Evolutionary conservation across 2,113 vertebrate species (phyloP).

Genomic region (Etheostoma cragini): DNA sequence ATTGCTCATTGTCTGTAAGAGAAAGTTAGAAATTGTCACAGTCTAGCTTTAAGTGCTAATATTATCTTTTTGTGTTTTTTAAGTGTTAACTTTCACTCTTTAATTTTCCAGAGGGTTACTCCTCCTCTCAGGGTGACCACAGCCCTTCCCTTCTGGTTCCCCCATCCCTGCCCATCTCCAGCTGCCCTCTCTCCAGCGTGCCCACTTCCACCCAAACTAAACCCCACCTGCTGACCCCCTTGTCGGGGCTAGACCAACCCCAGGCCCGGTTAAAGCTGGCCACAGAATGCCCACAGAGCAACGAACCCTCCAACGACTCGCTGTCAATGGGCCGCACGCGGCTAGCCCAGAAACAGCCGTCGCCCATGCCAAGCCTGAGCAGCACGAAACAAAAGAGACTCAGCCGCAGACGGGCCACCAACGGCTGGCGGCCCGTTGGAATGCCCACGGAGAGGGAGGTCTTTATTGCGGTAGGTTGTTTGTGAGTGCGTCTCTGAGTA

Average conservation of each 20-base stretch:
- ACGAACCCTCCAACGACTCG: constrained; percentile 89
- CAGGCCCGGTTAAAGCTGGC: constrained; percentile 82
- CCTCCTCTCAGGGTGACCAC: constrained; percentile 91
- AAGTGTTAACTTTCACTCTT: background rate
- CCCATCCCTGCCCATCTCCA: constrained; percentile 90
- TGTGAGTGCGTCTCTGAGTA: background rate
- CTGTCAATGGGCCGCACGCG: constrained; percentile 85
- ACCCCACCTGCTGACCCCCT: constrained; percentile 89
- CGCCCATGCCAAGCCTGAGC: constrained; percentile 76
- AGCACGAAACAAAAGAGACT: constrained; percentile 87
- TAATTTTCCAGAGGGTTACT: constrained; percentile 75
- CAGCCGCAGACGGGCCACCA: constrained; percentile 90
- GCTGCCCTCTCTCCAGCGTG: constrained; percentile 91
- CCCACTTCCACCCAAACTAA: constrained; percentile 91
- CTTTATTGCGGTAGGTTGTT: constrained; percentile 91
- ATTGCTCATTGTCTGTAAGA: background rate
- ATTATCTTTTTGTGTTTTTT: background rate
- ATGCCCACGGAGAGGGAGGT: constrained; percentile 91
- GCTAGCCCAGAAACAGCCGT: constrained; percentile 84
- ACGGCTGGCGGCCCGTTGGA: constrained; percentile 94
- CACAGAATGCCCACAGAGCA: constrained; percentile 89
- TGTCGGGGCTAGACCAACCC: constrained; percentile 85
- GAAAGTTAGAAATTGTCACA: background rate
- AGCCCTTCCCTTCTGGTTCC: constrained; percentile 90
- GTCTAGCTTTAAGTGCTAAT: background rate